Percentiles rank a stretch among this genome's conserved stretches.
Evolutionary conservation across 2,888 invertebrate genomes (phyloP).

Genomic region (Metellina segmentata): DNA sequence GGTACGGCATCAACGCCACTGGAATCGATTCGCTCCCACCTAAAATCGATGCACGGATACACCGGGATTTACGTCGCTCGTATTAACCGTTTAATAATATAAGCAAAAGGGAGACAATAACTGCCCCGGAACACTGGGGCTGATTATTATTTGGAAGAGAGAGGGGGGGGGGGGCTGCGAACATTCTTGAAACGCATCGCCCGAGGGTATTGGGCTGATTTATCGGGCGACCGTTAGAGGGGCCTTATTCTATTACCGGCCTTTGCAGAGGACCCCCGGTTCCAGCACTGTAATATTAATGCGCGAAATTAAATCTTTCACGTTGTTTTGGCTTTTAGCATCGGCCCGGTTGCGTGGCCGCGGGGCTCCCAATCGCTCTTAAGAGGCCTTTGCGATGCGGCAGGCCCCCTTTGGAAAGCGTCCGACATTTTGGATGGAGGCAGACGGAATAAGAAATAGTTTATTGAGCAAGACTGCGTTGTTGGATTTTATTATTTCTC

Average conservation of each 20-base stretch:
- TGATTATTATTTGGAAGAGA: slow-evolving; percentile 54
- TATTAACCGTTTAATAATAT: slow-evolving; percentile 72
- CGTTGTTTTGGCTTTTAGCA: slow-evolving; percentile 2
- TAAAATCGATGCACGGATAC: slow-evolving; percentile 50
- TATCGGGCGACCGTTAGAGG: slow-evolving; percentile 16
- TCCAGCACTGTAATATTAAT: slow-evolving; percentile 62
- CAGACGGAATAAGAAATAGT: too few species aligned
- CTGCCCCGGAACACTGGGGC: slow-evolving; percentile 1
- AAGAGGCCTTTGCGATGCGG: too few species aligned
- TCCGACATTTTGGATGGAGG: too few species aligned
- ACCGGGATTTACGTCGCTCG: slow-evolving; percentile 45
- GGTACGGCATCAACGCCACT: slow-evolving; percentile 17
- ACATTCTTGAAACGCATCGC: slow-evolving; percentile 32
- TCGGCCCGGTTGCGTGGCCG: background rate
- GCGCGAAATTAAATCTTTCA: slow-evolving; percentile 68
- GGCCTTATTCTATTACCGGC: slow-evolving; percentile 38
- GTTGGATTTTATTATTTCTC: too few species aligned
- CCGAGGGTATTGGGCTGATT: slow-evolving; percentile 44
- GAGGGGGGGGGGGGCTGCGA: background rate
- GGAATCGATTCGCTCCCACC: slow-evolving; percentile 26
- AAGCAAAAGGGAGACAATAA: slow-evolving; percentile 63
- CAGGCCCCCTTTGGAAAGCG: too few species aligned
- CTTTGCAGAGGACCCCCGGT: slow-evolving; percentile 12
- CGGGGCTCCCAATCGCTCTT: too few species aligned
- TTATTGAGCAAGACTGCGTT: too few species aligned